Conservation (phyloP, 1,140 invertebrate species). For the Streblospio benedicti region DNA sequence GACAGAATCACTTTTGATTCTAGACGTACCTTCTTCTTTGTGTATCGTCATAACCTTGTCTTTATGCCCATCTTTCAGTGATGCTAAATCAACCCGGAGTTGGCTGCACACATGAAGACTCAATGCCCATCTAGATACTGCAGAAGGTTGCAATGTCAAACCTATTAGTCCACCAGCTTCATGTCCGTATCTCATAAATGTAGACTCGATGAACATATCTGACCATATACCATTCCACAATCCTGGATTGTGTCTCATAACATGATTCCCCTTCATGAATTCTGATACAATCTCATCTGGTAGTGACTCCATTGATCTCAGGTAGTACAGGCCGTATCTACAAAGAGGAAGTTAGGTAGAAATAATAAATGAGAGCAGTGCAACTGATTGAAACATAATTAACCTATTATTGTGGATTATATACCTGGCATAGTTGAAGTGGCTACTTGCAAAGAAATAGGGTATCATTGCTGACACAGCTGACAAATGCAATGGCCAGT, state of each 20-base stretch:
- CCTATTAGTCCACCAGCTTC: not conserved
- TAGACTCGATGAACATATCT: not conserved
- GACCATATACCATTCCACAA: not conserved
- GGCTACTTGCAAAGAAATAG: not conserved
- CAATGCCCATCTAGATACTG: not conserved
- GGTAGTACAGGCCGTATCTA: not conserved
- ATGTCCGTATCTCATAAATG: not conserved
- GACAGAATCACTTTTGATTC: too few relatives aligned
- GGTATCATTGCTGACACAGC: constrained; percentile 3
- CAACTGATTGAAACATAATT: not conserved
- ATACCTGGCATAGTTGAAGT: constrained; percentile 4
- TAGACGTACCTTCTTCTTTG: not conserved
- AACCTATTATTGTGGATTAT: not conserved
- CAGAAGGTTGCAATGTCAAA: not conserved
- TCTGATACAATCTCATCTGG: not conserved
- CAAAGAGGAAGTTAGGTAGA: not conserved
- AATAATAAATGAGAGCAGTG: not conserved
- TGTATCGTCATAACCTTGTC: not conserved
- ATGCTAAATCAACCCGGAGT: not conserved
- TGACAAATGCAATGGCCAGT: constrained; percentile 3
- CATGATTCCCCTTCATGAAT: not conserved
- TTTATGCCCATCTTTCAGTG: not conserved
- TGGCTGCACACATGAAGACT: not conserved
- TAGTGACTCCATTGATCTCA: not conserved
- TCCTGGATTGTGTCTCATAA: not conserved